Evolutionary conservation across 2,113 vertebrate genomes (phyloP).

Genomic region (Cardinalis cardinalis): DNA sequence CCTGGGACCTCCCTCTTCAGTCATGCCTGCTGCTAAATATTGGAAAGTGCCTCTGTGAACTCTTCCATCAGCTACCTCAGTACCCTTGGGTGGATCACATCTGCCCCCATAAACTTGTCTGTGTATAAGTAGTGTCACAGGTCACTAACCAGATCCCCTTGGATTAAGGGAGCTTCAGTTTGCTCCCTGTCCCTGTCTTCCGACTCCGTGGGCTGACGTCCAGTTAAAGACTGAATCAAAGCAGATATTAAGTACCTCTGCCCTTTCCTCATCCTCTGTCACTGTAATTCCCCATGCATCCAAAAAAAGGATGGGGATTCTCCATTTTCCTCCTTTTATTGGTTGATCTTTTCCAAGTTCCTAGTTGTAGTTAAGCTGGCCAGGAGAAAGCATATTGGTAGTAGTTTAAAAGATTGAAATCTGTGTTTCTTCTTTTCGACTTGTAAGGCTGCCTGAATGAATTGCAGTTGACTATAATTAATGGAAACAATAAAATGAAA

Average conservation of each 20-base stretch:
- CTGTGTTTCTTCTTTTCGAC: neutral
- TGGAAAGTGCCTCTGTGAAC: neutral
- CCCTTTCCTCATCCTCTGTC: neutral
- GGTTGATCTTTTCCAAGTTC: neutral
- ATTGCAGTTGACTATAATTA: neutral
- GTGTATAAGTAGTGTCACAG: neutral
- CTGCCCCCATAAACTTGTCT: neutral
- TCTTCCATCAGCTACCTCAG: neutral
- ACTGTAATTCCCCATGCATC: neutral
- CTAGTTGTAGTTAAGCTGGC: neutral
- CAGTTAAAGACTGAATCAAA: neutral
- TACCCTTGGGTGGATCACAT: neutral
- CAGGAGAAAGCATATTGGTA: neutral
- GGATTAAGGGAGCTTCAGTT: neutral
- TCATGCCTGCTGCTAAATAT: neutral
- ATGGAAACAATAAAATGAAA: neutral
- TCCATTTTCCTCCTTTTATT: neutral
- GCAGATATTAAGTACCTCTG: neutral
- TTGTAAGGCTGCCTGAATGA: neutral
- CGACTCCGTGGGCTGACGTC: neutral
- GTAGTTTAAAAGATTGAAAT: neutral
- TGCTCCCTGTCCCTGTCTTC: neutral
- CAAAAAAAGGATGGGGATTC: neutral
- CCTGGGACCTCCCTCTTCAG: neutral
- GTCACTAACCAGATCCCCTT: neutral